These are phyloP conservation scores for Darevskia nairensis DNA, from an alignment of 2,797 vertebrate genomes.

Conservation along the genomic window DNA sequence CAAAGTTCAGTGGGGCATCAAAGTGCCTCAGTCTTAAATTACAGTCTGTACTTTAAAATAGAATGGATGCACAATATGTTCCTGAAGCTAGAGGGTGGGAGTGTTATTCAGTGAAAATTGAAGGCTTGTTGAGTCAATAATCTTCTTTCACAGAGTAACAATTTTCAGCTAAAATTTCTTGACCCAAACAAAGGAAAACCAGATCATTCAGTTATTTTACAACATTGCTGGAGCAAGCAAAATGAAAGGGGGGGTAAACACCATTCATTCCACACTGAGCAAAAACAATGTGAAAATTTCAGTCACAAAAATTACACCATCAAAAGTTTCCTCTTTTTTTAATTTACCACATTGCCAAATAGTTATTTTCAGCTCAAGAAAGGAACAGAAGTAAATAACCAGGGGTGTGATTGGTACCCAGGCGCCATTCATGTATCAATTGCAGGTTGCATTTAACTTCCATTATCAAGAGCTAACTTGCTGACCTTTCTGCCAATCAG, in stretches of 20 bases:
- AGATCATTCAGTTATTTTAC: constrained; percentile 84
- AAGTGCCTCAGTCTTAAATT: constrained; percentile 85
- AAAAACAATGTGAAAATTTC: constrained; percentile 64
- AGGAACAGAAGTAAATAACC: constrained; percentile 57
- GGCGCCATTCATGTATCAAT: constrained; percentile 53
- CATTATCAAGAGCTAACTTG: constrained; percentile 63
- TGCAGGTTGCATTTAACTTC: constrained; percentile 58
- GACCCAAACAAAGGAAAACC: constrained; percentile 88
- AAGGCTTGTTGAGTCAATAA: constrained; percentile 87
- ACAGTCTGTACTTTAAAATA: constrained; percentile 86
- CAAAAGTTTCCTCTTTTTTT: constrained; percentile 56
- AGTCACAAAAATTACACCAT: constrained; percentile 57
- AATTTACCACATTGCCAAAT: constrained; percentile 63
- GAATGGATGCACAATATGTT: constrained; percentile 82
- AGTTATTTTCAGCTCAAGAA: constrained; percentile 65
- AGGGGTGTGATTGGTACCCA: constrained; percentile 45
- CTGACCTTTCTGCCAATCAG: constrained; percentile 57
- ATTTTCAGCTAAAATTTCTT: constrained; percentile 88
- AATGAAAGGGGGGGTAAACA: constrained; percentile 57
- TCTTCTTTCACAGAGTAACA: constrained; percentile 85
- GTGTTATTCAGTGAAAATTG: constrained; percentile 86
- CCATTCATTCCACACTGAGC: constrained; percentile 60
- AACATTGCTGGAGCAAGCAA: constrained; percentile 73
- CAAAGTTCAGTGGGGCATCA: constrained; percentile 87
- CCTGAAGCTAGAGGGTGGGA: constrained; percentile 83